Evolutionary conservation across 2,797 vertebrate species (phyloP).

Genomic region (Discoglossus pictus): DNA sequence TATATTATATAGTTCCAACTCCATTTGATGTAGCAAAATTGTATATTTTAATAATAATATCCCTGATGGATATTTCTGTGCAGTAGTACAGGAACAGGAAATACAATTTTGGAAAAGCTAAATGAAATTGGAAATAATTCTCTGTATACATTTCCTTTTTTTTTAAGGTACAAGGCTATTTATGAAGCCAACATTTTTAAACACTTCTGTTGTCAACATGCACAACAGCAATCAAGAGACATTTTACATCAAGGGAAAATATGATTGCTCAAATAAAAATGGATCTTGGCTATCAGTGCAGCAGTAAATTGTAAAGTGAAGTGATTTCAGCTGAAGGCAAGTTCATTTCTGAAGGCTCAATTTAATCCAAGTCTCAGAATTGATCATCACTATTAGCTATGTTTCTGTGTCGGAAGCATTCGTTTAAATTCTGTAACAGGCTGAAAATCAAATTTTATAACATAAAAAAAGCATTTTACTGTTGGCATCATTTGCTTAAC

Average conservation of each 20-base stretch:
- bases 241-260: constrained; percentile 54
- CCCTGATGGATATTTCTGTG: constrained; percentile 1
- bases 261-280: constrained; percentile 47
- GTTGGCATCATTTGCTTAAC: too few relatives aligned
- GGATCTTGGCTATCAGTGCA: constrained; percentile 38
- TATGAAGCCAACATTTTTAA: constrained; percentile 37
- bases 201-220: constrained; percentile 39
- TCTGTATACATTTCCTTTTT: constrained; percentile 27
- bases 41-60: too few relatives aligned
- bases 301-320: constrained; percentile 36
- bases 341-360: constrained; percentile 12
- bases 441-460: constrained; percentile 6
- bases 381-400: constrained; percentile 8
- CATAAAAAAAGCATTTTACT: too few relatives aligned
- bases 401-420: not conserved
- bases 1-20: too few relatives aligned
- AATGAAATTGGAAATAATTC: constrained; percentile 7
- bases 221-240: constrained; percentile 47
- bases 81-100: not conserved
- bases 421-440: constrained; percentile 6
- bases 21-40: too few relatives aligned
- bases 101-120: not conserved
- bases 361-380: constrained; percentile 20
- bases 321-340: constrained; percentile 32
- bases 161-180: constrained; percentile 31